Conservation (phyloP, 92 coral and sea anemone genomes). For the Scolanthus callimorphus region DNA sequence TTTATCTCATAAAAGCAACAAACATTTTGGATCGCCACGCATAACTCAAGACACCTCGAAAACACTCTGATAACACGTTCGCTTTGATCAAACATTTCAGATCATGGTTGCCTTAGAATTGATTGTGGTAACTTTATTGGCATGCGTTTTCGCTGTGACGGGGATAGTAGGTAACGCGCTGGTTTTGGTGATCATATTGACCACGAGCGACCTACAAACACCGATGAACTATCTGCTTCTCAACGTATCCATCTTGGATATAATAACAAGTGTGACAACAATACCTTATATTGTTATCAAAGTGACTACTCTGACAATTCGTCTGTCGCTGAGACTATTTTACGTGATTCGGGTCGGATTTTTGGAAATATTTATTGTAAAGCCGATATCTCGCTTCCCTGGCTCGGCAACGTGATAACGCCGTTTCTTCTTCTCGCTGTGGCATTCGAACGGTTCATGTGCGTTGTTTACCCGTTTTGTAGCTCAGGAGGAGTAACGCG, state of each 20-base stretch:
- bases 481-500: neutral
- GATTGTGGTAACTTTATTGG: neutral
- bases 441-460: slow-evolving; percentile 3
- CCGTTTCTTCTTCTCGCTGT: neutral
- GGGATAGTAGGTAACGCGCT: neutral
- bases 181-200: neutral
- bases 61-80: too few species aligned
- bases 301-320: neutral
- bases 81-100: too few species aligned
- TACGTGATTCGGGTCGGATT: neutral
- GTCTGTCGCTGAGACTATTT: neutral
- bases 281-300: neutral
- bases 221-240: slow-evolving; percentile 1
- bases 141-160: neutral
- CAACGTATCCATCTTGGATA: neutral
- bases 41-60: too few species aligned
- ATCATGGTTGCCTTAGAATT: neutral
- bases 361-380: neutral
- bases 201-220: neutral
- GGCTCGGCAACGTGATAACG: neutral
- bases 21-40: too few species aligned
- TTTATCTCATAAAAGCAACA: too few species aligned
- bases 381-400: neutral
- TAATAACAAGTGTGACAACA: neutral
- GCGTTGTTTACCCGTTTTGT: neutral